phyloP scores from a whole-genome alignment of 2,888 invertebrate genomes.

The Ophioninae sp. region DNA sequence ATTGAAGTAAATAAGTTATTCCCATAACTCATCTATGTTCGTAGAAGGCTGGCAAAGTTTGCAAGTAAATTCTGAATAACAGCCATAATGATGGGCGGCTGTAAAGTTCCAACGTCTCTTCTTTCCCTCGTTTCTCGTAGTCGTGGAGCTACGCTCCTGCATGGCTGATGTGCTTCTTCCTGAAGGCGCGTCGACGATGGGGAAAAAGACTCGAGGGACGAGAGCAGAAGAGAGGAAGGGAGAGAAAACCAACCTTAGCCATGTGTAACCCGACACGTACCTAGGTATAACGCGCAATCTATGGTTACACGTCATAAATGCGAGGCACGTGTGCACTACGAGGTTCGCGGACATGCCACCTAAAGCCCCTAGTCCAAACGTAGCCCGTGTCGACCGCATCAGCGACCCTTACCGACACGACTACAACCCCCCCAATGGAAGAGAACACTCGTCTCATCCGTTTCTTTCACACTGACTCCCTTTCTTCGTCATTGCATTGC shows the following conservation, averaged over 20 bases:
- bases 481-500: constrained; percentile 10
- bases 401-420: constrained; percentile 36
- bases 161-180: constrained; percentile 15
- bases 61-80: constrained; percentile 6
- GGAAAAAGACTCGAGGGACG: constrained; percentile 29
- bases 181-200: constrained; percentile 24
- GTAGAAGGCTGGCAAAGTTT: neutral
- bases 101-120: constrained; percentile 3
- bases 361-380: constrained; percentile 28
- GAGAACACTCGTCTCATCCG: constrained; percentile 58
- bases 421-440: constrained; percentile 21
- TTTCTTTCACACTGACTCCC: constrained; percentile 42
- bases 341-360: constrained; percentile 51
- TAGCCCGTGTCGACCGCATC: constrained; percentile 41
- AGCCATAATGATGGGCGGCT: neutral
- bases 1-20: neutral
- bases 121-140: constrained; percentile 2
- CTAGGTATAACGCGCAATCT: constrained; percentile 52
- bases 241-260: neutral
- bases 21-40: neutral
- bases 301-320: constrained; percentile 63
- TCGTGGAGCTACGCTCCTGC: constrained; percentile 4
- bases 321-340: constrained; percentile 64
- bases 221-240: neutral
- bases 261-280: constrained; percentile 56